phyloP scores from a whole-genome alignment of 2,888 invertebrate species.

The Drosophila pseudotalamancana region DNA sequence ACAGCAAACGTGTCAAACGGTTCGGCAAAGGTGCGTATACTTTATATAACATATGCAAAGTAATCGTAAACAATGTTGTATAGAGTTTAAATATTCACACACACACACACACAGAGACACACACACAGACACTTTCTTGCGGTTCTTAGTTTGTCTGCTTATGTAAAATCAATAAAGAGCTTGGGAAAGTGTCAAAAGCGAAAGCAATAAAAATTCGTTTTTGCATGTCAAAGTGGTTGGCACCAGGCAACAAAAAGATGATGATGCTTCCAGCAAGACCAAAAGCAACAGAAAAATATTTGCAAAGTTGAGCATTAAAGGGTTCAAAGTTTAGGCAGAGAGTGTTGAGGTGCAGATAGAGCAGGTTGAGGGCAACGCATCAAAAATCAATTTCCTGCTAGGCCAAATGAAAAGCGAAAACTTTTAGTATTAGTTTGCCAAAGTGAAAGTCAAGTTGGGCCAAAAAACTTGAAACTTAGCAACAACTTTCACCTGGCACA shows the following conservation, averaged over 20 bases:
- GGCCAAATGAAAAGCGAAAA: conserved; percentile 64
- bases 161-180: conserved; percentile 67
- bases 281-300: conserved; percentile 24
- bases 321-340: conserved; percentile 21
- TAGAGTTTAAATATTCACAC: conserved; percentile 46
- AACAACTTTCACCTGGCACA: conserved; percentile 71
- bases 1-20: neutral
- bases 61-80: conserved; percentile 42
- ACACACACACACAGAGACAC: neutral
- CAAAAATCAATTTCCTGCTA: conserved; percentile 76
- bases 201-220: conserved; percentile 46
- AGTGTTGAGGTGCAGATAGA: neutral
- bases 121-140: neutral
- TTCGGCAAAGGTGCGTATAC: conserved; percentile 27
- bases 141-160: conserved; percentile 30
- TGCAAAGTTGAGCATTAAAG: conserved; percentile 30
- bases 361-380: conserved; percentile 43
- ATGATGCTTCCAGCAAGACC: conserved; percentile 24
- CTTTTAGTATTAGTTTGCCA: conserved; percentile 64
- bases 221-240: conserved; percentile 67
- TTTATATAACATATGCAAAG: conserved; percentile 40
- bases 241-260: conserved; percentile 50
- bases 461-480: conserved; percentile 45
- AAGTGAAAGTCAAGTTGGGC: conserved; percentile 68
- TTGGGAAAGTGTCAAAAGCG: conserved; percentile 31